phyloP scores from a whole-genome alignment of 92 coral and sea anemone species.

The Hydrozoanthus gracilis region DNA sequence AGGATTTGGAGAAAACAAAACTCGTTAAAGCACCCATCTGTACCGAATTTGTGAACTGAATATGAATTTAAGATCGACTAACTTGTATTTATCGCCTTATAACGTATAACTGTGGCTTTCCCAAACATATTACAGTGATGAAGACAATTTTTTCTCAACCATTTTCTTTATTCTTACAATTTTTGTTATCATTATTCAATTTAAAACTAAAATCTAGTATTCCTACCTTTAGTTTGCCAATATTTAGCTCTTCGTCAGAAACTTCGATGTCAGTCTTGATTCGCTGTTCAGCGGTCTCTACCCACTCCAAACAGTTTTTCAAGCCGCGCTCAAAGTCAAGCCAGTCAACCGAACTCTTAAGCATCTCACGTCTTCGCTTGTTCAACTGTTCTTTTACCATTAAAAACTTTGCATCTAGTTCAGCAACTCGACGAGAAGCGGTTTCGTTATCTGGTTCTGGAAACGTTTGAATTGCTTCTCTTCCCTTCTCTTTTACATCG shows the following conservation, averaged over 20 bases:
- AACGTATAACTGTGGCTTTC: too few relatives aligned
- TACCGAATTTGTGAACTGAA: too few relatives aligned
- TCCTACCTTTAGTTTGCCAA: constrained; percentile 74
- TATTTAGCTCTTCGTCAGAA: constrained; percentile 67
- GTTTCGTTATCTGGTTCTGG: constrained; percentile 69
- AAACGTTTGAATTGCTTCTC: constrained; percentile 60
- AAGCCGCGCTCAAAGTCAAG: constrained; percentile 83
- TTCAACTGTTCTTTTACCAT: constrained; percentile 76
- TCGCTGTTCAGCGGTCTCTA: constrained; percentile 62
- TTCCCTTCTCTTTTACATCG: constrained; percentile 76
- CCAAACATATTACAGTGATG: too few relatives aligned
- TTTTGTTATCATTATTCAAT: neutral
- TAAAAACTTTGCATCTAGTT: constrained; percentile 67
- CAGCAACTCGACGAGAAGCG: constrained; percentile 61
- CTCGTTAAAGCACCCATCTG: too few relatives aligned
- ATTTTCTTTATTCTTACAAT: neutral
- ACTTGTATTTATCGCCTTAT: too few relatives aligned
- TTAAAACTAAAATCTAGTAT: neutral
- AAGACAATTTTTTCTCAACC: neutral
- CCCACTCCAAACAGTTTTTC: constrained; percentile 77
- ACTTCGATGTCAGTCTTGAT: constrained; percentile 52
- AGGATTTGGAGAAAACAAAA: too few relatives aligned
- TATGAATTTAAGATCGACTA: too few relatives aligned
- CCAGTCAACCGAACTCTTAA: constrained; percentile 87
- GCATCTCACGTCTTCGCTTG: constrained; percentile 71